Conservation (phyloP, 2,888 invertebrate genomes). For the Alcis repandata region DNA sequence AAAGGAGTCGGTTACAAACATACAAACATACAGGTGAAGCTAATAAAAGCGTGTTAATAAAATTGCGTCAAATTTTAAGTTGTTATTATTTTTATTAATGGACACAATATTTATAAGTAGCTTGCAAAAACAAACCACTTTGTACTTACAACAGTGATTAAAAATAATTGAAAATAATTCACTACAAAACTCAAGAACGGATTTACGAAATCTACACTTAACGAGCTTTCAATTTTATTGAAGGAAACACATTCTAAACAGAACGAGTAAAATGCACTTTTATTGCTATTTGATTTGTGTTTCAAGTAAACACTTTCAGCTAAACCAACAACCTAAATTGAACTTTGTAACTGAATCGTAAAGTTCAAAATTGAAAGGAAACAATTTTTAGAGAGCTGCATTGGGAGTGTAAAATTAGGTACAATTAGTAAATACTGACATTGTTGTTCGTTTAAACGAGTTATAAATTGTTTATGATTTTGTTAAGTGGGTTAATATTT, state of each 20-base stretch:
- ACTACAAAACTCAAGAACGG: slow-evolving; percentile 15
- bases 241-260: slow-evolving; percentile 75
- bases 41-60: too few relatives aligned
- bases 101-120: too few relatives aligned
- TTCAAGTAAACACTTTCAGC: slow-evolving; percentile 58
- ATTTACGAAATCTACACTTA: slow-evolving; percentile 49
- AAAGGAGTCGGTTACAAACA: too few relatives aligned
- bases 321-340: slow-evolving; percentile 16
- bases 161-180: background rate
- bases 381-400: slow-evolving; percentile 11
- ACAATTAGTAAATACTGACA: slow-evolving; percentile 35
- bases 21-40: too few relatives aligned
- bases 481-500: slow-evolving; percentile 14
- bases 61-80: too few relatives aligned
- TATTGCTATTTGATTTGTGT: slow-evolving; percentile 77
- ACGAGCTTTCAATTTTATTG: slow-evolving; percentile 70
- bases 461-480: slow-evolving; percentile 27
- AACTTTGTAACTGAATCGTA: background rate
- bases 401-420: slow-evolving; percentile 30
- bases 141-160: too few relatives aligned
- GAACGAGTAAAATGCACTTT: slow-evolving; percentile 74
- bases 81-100: too few relatives aligned
- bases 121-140: too few relatives aligned
- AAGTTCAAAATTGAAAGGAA: slow-evolving; percentile 14
- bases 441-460: slow-evolving; percentile 18